A percentile compares a stretch with the other conserved stretches of the same genome.
These are phyloP conservation scores for Otis tarda DNA, from an alignment of 2,113 vertebrate genomes.

Conservation along the genomic window DNA sequence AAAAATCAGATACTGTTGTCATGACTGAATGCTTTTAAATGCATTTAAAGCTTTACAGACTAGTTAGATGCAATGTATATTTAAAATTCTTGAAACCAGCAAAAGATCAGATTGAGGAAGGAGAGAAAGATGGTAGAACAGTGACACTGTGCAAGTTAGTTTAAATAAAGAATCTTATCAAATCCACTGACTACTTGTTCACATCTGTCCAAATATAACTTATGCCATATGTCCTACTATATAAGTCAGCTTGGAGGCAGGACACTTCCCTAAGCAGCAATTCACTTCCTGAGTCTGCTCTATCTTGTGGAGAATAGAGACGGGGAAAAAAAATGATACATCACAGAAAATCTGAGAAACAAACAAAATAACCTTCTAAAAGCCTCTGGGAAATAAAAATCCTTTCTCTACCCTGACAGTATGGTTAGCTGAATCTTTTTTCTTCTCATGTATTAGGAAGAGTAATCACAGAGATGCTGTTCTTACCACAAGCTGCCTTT, in stretches of 20 bases:
- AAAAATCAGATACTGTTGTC: constrained; percentile 6
- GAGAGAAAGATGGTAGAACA: constrained; percentile 47
- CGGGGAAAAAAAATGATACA: not conserved
- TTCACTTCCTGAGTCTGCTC: constrained; percentile 61
- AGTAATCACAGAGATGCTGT: not conserved
- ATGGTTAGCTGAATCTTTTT: constrained; percentile 2
- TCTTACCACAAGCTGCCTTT: not conserved
- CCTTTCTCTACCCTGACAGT: not conserved
- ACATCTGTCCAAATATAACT: constrained; percentile 71
- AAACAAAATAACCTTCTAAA: constrained; percentile 40
- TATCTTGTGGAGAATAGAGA: constrained; percentile 34
- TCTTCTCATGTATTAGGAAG: not conserved
- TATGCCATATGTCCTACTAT: constrained; percentile 66
- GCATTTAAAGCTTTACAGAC: not conserved
- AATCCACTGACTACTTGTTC: constrained; percentile 68
- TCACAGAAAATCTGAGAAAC: constrained; percentile 28
- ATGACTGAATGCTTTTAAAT: constrained; percentile 9
- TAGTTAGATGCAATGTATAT: not conserved
- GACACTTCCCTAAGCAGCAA: constrained; percentile 63
- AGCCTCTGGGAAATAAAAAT: constrained; percentile 16
- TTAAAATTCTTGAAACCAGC: constrained; percentile 32
- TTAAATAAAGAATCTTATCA: constrained; percentile 71
- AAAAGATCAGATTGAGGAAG: constrained; percentile 52
- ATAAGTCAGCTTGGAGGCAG: constrained; percentile 67
- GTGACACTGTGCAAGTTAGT: constrained; percentile 61